Base-by-base conservation (phyloP, 2,113 vertebrate genomes). In the Passer montanus region DNA sequence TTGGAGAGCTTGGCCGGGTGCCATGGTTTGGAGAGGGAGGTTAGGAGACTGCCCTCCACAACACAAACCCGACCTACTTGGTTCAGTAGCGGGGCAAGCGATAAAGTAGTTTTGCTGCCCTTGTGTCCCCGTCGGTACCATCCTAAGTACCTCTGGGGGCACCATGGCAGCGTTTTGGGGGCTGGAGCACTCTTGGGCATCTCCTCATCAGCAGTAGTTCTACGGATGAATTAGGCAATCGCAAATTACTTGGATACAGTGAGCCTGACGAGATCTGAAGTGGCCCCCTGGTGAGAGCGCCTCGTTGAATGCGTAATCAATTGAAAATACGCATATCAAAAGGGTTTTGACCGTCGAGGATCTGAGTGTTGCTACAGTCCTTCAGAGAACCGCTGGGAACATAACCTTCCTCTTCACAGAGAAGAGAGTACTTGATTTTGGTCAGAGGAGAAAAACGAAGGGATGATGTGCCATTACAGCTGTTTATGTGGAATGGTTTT, bases 221-320 rank as follows among this genome's bases (percentile, higher is more conserved):
- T 58, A 33, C 31, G 27, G 53, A 18, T 33, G 44, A 69, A 70
- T 80, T 31, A 58, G 37, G 49, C 41, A 33, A 35, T 84, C 1
- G 3, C 52, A 49, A 20, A 66, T 84, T 49, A 46, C 84, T 64
- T 77, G 85, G 72, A 15, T 85, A 52, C 35, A 13, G 78, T 10
- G 58, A 94, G 55, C 35, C 70, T 53, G 37, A 41, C 49, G 74
- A 39, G 84, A 62, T 87, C 81, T 76, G 33, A 89, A 67, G 90
- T 35, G 75, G 80, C 66, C 62, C 80, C 31, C 7, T 70, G 94
- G 67, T 70, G 85, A 81, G 64, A 62, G 70, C 6, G 6, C 88
- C 80, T 86, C 26, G 3, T n/a, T 77, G 92, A 93, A 83, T 67
- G 68, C 55, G 78, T 83, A 86, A 93, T 74, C 60, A 28, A 15